Percentiles rank a stretch among this genome's conserved stretches.
phyloP scores from a whole-genome alignment of 30 jellyfish, hydroid and myxozoan genomes.

The Rhopilema esculentum region DNA sequence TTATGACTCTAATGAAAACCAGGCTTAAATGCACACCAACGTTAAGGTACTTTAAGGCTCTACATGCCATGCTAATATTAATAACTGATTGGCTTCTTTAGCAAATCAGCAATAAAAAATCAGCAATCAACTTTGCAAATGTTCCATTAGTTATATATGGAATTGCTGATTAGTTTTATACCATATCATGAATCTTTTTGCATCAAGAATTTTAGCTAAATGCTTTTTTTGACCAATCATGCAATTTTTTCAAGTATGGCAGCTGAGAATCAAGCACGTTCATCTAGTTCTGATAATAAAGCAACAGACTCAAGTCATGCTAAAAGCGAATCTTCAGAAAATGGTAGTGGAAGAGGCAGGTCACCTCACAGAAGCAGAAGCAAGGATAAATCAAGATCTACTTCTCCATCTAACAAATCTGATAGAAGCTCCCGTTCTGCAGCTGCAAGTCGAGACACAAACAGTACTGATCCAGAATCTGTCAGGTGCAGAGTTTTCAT shows the following conservation, averaged over 20 bases:
- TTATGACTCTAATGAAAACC: too few species aligned
- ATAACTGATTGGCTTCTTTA: too few species aligned
- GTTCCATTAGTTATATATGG: too few species aligned
- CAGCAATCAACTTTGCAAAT: too few species aligned
- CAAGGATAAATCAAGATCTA: slow-evolving; percentile 17
- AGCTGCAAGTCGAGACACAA: slow-evolving; percentile 83
- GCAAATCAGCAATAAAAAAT: too few species aligned
- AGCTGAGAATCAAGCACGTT: not conserved
- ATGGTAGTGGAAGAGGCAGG: slow-evolving; percentile 35
- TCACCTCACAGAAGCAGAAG: slow-evolving; percentile 25
- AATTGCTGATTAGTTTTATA: too few species aligned
- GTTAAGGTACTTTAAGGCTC: too few species aligned
- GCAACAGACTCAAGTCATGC: not conserved
- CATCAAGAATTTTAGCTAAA: not conserved
- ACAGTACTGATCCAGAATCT: slow-evolving; percentile 84
- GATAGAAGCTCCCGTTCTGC: not conserved
- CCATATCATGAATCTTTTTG: too few species aligned
- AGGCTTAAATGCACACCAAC: too few species aligned
- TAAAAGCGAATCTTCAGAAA: not conserved
- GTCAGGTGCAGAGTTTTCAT: slow-evolving; percentile 89
- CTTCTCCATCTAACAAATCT: not conserved
- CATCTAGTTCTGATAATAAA: slow-evolving; percentile 3
- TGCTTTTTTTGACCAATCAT: not conserved
- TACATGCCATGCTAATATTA: too few species aligned
- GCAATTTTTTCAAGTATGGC: not conserved